Percentiles rank a stretch among this genome's conserved stretches.
phyloP scores from a whole-genome alignment of 2,797 vertebrate species.

The Poecilia wingei region DNA sequence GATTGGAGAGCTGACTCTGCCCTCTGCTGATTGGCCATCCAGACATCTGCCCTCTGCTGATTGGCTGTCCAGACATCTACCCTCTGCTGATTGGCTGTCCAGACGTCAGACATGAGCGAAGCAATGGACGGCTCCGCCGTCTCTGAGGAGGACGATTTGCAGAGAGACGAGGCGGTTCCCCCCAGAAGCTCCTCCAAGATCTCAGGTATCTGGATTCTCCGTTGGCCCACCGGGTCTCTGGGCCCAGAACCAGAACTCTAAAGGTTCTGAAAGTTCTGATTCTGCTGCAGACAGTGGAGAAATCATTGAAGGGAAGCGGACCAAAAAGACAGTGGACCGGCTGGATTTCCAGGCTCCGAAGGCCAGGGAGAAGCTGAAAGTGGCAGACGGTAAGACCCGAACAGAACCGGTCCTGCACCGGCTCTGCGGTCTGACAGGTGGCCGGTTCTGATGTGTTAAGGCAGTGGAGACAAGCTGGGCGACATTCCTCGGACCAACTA shows the following conservation, averaged over 20 bases:
- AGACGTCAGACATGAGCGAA: conserved; percentile 47
- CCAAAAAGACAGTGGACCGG: conserved; percentile 93
- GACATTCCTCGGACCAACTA: conserved; percentile 92
- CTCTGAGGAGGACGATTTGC: conserved; percentile 50
- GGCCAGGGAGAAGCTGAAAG: conserved; percentile 86
- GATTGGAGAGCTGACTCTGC: not conserved
- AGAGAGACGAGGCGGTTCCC: conserved; percentile 1
- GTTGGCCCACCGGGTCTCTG: not conserved
- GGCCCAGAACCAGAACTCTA: not conserved
- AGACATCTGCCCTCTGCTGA: not conserved
- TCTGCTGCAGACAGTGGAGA: conserved; percentile 54
- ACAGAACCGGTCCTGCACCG: not conserved
- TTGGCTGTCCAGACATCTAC: not conserved
- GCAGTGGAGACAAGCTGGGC: conserved; percentile 91
- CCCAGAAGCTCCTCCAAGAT: conserved; percentile 25
- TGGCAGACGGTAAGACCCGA: conserved; percentile 83
- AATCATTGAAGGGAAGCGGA: conserved; percentile 92
- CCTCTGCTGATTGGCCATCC: not conserved
- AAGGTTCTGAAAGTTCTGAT: not conserved
- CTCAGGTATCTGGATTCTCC: conserved; percentile 20
- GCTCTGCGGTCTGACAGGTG: not conserved
- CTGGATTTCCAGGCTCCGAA: conserved; percentile 89
- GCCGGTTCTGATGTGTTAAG: conserved; percentile 59
- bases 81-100: not conserved
- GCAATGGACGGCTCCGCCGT: conserved; percentile 46